Conservation (phyloP, 2,113 vertebrate species). For the Cephalopterus ornatus region DNA sequence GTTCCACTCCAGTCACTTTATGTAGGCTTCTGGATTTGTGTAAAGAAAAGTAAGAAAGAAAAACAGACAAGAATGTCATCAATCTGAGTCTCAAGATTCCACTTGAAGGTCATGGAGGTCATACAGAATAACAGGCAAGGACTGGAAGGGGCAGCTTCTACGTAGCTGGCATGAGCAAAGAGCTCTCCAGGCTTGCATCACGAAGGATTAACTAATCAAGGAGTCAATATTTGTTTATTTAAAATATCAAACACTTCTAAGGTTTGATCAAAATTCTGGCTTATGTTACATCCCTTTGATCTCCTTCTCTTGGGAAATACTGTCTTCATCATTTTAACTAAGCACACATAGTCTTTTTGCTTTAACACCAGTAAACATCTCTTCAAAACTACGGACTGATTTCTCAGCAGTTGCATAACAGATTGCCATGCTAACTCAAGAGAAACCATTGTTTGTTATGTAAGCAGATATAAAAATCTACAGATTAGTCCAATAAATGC, state of each 20-base stretch:
- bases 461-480: background rate
- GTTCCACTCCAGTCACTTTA: slow-evolving; percentile 27
- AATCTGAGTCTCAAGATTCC: background rate
- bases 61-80: background rate
- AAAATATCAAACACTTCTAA: background rate
- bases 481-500: background rate
- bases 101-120: background rate
- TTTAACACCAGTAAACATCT: background rate
- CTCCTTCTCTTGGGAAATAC: background rate
- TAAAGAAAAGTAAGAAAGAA: background rate
- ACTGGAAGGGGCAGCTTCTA: background rate
- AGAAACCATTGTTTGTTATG: background rate
- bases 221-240: slow-evolving; percentile 24
- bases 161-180: background rate
- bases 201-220: background rate
- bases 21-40: slow-evolving; percentile 33
- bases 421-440: background rate
- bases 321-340: background rate
- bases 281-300: background rate
- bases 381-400: background rate
- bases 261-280: background rate
- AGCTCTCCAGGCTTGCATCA: background rate
- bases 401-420: slow-evolving; percentile 2
- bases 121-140: background rate
- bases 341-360: background rate